phyloP scores from a whole-genome alignment of 1,140 invertebrate genomes.

The Diprion similis region DNA sequence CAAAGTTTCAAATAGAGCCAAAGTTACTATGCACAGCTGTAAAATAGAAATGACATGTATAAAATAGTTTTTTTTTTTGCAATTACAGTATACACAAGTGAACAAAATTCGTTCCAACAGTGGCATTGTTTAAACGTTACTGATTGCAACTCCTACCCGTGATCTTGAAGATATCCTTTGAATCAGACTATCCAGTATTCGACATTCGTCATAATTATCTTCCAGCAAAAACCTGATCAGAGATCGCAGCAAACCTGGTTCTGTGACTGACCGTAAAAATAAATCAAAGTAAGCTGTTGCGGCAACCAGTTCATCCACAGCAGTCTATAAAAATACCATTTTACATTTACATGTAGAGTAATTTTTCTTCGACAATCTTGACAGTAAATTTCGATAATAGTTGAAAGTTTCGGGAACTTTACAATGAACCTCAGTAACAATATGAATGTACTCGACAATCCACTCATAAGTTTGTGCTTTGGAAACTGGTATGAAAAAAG shows the following conservation, averaged over 20 bases:
- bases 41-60: conserved; percentile 44
- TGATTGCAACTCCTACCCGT: conserved; percentile 63
- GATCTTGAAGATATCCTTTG: conserved; percentile 75
- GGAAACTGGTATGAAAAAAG: neutral
- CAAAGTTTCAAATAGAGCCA: conserved; percentile 90
- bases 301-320: conserved; percentile 85
- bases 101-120: conserved; percentile 10
- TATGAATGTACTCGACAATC: no score
- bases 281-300: conserved; percentile 93
- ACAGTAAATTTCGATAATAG: no score
- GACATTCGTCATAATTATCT: conserved; percentile 81
- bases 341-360: neutral
- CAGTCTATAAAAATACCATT: conserved; percentile 68
- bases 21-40: conserved; percentile 87
- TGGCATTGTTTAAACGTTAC: conserved; percentile 13
- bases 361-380: no score
- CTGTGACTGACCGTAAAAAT: conserved; percentile 84
- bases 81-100: conserved; percentile 11
- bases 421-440: no score
- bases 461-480: neutral
- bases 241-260: conserved; percentile 81
- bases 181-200: conserved; percentile 81
- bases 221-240: conserved; percentile 88
- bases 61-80: conserved; percentile 22
- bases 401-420: no score